Evolutionary conservation across 2,797 vertebrate genomes (phyloP), one percentile per base, ranked within the genome.

Genomic region (Harpagifer antarcticus): DNA sequence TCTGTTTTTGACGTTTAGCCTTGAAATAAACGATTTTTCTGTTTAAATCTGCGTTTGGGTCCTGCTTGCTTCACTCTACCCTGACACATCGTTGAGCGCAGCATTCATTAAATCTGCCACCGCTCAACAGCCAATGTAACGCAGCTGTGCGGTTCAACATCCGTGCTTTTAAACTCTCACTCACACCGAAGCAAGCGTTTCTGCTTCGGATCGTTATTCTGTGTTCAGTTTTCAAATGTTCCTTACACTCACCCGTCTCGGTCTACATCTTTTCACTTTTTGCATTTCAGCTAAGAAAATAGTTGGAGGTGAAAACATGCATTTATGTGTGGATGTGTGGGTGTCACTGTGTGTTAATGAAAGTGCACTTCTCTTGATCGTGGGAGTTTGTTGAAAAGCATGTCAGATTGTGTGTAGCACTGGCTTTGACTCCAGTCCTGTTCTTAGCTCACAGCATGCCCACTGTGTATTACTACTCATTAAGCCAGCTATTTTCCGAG

Each of bases 381-480:
- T 53, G 20, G 49, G 27, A 3, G 33, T 54, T 19, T 47, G 44
- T 33, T 37, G 20, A 3, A 11, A 27, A 9, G 23, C 19, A 45
- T 20, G 50, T 33, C 40, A 19, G 12, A 47, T 27, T 59, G 49
- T n/a, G 45, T 68, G 58, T 17, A 44, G 33, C 57, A 20, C 12
- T 8, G 49, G 61, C 47, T 70, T 50, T 33, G 45, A 83, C 65
- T 81, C 37, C 47, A 17, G 47, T 68, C 45, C n/a, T 78, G n/a
- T 12, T 63, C 68, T 64, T 15, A 54, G 55, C 68, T 87, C 74
- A 53, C 82, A 80, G 78, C 15, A 80, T 60, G 73, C 57, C 74
- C 66, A 44, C 79, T 59, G 61, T 20, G 5, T 33, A 76, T 83
- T 68, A 63, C 60, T 43, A 43, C 48, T 81, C 47, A 82, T 86